Conservation (phyloP, 2,888 invertebrate species). For the Melipona bicolor region DNA sequence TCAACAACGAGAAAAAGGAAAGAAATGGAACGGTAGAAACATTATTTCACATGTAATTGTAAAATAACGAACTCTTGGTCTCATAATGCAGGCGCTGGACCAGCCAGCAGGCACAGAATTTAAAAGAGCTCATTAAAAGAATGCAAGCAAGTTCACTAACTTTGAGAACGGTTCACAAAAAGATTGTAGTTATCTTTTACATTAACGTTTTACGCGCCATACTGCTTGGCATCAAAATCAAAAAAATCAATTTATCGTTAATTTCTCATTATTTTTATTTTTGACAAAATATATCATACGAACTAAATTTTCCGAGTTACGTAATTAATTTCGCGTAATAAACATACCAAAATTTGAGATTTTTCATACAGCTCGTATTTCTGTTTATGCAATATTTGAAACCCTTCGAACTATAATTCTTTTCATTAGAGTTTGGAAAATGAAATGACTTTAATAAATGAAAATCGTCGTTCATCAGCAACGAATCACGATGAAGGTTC, state of each 20-base stretch:
- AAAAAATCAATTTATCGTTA: conserved; percentile 10
- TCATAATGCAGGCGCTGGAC: conserved; percentile 19
- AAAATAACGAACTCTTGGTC: conserved; percentile 27
- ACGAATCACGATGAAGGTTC: neutral
- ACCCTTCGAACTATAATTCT: neutral
- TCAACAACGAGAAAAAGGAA: neutral
- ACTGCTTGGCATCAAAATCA: neutral
- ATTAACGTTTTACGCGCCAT: neutral
- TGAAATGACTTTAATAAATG: too few species aligned
- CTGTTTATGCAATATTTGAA: neutral
- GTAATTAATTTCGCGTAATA: neutral
- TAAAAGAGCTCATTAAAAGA: conserved; percentile 39
- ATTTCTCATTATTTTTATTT: neutral
- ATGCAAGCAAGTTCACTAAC: conserved; percentile 27
- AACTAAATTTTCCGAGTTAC: neutral
- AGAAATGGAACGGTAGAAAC: neutral
- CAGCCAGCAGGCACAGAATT: conserved; percentile 27
- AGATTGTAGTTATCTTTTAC: neutral
- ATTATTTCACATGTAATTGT: conserved; percentile 28
- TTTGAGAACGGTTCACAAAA: neutral
- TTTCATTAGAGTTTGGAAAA: neutral
- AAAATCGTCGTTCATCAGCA: neutral
- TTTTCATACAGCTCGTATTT: too few species aligned
- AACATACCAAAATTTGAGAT: too few species aligned
- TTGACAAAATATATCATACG: neutral